These are phyloP conservation scores for Tenthredo scrophulariae DNA, from an alignment of 2,888 invertebrate genomes.

Conservation along the genomic window DNA sequence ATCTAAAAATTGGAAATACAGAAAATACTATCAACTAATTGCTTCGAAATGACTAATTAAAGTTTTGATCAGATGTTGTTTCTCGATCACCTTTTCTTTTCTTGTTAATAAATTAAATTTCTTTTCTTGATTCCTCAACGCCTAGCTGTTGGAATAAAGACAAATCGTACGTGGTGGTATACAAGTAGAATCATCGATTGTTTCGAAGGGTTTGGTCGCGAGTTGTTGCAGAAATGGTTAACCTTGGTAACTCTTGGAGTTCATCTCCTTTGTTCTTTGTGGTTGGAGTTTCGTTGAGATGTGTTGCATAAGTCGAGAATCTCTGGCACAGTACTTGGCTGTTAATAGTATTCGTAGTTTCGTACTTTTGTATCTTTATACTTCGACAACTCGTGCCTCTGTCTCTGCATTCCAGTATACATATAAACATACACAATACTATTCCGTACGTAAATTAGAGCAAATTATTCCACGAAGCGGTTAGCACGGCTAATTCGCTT, in stretches of 20 bases:
- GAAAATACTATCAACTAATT: neutral
- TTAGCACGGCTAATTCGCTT: slow-evolving; percentile 61
- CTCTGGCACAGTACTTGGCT: slow-evolving; percentile 24
- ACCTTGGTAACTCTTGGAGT: slow-evolving; percentile 42
- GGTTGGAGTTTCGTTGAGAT: slow-evolving; percentile 19
- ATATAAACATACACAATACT: slow-evolving; percentile 23
- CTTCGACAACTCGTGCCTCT: slow-evolving; percentile 27
- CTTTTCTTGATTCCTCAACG: neutral
- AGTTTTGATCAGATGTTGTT: neutral
- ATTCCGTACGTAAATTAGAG: slow-evolving; percentile 60
- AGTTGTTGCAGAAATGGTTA: slow-evolving; percentile 18
- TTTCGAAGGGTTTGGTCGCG: neutral
- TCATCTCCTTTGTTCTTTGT: slow-evolving; percentile 43
- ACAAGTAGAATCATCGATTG: slow-evolving; percentile 12
- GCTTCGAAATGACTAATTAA: neutral
- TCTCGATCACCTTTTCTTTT: neutral
- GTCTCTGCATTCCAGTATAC: slow-evolving; percentile 33
- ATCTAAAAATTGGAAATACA: neutral
- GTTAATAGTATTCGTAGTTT: slow-evolving; percentile 41
- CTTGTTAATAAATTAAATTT: neutral
- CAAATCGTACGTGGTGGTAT: slow-evolving; percentile 9
- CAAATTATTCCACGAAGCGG: slow-evolving; percentile 58
- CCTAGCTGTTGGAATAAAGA: neutral
- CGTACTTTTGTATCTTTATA: neutral
- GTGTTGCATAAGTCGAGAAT: slow-evolving; percentile 43